Conservation (phyloP, 2,113 vertebrate species). For the Tamias sibiricus region DNA sequence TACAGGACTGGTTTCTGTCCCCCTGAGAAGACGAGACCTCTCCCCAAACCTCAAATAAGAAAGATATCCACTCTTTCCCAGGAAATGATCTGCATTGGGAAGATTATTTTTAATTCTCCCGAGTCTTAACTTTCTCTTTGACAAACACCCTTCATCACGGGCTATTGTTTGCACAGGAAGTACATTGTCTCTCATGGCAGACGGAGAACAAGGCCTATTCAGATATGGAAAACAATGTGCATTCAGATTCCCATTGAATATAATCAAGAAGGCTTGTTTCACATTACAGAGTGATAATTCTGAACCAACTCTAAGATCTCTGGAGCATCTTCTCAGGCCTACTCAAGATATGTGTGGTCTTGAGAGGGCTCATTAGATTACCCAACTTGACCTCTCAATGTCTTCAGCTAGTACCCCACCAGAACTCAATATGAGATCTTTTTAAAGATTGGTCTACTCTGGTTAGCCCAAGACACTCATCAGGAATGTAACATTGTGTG, state of each 20-base stretch:
- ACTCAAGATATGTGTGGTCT: slow-evolving; percentile 1
- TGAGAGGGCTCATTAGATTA: slow-evolving; percentile 48
- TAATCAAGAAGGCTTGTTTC: slow-evolving; percentile 81
- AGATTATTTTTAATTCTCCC: slow-evolving; percentile 73
- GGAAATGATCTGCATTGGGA: slow-evolving; percentile 47
- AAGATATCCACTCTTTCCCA: slow-evolving; percentile 43
- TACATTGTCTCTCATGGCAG: slow-evolving; percentile 64
- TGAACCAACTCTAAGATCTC: slow-evolving; percentile 35
- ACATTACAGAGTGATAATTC: slow-evolving; percentile 53
- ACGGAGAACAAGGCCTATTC: slow-evolving; percentile 71
- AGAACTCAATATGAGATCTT: not conserved
- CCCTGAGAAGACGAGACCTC: not conserved
- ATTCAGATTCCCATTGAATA: slow-evolving; percentile 73
- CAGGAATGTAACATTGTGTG: not conserved
- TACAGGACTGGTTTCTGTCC: slow-evolving; percentile 10
- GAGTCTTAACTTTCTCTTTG: slow-evolving; percentile 77
- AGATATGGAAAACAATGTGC: slow-evolving; percentile 73
- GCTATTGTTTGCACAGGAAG: slow-evolving; percentile 77
- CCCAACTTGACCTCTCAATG: slow-evolving; percentile 50
- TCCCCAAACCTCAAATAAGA: slow-evolving; percentile 30
- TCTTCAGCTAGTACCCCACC: not conserved
- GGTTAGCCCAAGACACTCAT: not conserved
- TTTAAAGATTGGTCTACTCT: not conserved
- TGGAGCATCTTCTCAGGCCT: slow-evolving; percentile 29
- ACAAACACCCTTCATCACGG: slow-evolving; percentile 76